A percentile compares a stretch with the other conserved stretches of the same genome.
These are phyloP conservation scores for Platyura marginata DNA, from an alignment of 1,140 invertebrate species.

Conservation along the genomic window DNA sequence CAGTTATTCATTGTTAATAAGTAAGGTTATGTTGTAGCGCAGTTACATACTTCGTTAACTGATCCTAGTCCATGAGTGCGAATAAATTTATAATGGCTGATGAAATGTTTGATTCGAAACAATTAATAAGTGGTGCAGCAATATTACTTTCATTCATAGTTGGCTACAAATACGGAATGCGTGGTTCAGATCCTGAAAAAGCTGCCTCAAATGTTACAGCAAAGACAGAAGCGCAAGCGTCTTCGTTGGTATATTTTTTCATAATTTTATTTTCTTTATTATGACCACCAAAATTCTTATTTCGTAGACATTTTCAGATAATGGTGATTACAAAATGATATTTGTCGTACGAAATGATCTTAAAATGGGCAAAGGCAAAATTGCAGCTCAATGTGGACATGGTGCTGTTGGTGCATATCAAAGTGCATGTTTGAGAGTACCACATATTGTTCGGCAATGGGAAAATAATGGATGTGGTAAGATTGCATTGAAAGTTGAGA, in stretches of 20 bases:
- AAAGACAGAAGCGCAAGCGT: background rate
- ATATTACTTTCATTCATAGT: constrained; percentile 23
- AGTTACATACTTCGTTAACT: no score
- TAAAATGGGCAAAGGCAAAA: constrained; percentile 89
- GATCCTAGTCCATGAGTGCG: no score
- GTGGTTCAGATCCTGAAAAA: no score
- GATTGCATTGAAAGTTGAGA: constrained; percentile 59
- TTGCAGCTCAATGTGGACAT: constrained; percentile 82
- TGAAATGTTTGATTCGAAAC: no score
- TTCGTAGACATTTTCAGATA: constrained; percentile 12
- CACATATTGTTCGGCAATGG: constrained; percentile 52
- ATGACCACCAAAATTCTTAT: background rate
- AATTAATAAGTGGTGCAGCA: constrained; percentile 22
- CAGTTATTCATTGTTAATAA: no score
- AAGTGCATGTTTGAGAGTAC: constrained; percentile 38
- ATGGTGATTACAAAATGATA: constrained; percentile 56
- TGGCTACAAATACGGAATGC: constrained; percentile 21
- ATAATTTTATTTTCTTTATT: background rate
- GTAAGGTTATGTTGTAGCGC: no score
- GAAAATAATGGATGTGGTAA: constrained; percentile 61
- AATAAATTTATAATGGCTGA: no score
- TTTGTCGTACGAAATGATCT: constrained; percentile 76
- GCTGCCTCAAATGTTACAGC: background rate
- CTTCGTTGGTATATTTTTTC: background rate
- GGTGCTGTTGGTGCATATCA: constrained; percentile 67